Conservation (phyloP, 2,113 vertebrate species). For the Montifringilla adamsi region DNA sequence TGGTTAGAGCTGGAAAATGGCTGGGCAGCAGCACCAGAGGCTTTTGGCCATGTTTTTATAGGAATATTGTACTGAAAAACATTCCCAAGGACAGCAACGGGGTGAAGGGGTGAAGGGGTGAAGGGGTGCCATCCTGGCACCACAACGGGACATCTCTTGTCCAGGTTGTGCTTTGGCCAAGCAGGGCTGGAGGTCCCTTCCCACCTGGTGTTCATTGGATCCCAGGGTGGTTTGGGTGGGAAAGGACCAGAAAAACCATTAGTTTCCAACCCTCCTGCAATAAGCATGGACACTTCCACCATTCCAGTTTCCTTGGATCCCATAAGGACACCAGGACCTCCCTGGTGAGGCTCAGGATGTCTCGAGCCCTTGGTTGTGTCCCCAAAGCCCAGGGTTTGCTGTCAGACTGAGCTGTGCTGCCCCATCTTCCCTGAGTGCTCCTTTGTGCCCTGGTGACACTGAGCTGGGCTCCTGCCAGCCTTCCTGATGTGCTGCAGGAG, state of each 20-base stretch:
- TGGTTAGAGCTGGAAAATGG: not conserved
- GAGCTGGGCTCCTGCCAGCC: not conserved
- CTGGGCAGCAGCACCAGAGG: not conserved
- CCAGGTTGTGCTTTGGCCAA: not conserved
- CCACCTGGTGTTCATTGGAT: not conserved
- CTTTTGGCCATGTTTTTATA: not conserved
- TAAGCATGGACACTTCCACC: not conserved
- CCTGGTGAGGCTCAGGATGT: not conserved
- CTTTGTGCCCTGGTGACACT: not conserved
- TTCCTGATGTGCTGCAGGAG: not conserved
- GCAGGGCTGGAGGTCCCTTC: not conserved
- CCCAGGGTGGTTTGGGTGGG: not conserved
- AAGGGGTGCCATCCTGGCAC: not conserved
- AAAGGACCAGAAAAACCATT: not conserved
- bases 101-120: not conserved
- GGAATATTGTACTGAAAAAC: not conserved
- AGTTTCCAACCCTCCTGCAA: not conserved
- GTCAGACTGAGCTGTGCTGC: not conserved
- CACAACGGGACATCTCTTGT: not conserved
- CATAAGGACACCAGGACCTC: not conserved
- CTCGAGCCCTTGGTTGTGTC: not conserved
- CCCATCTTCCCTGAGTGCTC: not conserved
- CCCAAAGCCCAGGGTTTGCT: not conserved
- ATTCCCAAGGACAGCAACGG: not conserved
- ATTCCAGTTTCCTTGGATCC: not conserved